A percentile compares a stretch with the other conserved stretches of the same genome.
phyloP scores from a whole-genome alignment of 2,888 invertebrate genomes.

The Melitaea athalia region DNA sequence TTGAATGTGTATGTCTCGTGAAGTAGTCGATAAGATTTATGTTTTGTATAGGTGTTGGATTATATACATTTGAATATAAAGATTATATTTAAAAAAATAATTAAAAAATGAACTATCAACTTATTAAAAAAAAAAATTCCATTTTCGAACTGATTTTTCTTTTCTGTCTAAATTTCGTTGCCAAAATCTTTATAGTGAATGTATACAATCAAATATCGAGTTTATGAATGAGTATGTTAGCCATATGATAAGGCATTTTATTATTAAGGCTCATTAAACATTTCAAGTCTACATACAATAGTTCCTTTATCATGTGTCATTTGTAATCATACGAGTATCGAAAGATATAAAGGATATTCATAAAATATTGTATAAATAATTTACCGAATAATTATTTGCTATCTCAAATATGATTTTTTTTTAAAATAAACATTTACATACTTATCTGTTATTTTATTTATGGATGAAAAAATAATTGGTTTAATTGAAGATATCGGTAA shows the following conservation, averaged over 20 bases:
- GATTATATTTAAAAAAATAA: conserved; percentile 9
- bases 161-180: conserved; percentile 6
- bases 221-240: conserved; percentile 62
- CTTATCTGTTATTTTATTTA: conserved; percentile 31
- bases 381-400: conserved; percentile 78
- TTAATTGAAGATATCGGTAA: not conserved
- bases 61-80: conserved; percentile 9
- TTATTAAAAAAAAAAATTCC: too few relatives aligned
- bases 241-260: conserved; percentile 69
- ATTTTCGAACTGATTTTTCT: too few relatives aligned
- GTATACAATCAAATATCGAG: conserved; percentile 43
- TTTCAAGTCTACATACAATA: conserved; percentile 79
- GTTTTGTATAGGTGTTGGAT: conserved; percentile 8
- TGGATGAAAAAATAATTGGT: not conserved
- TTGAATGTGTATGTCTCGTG: conserved; percentile 19
- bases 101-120: too few relatives aligned
- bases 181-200: conserved; percentile 29
- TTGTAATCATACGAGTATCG: conserved; percentile 73
- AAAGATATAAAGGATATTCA: conserved; percentile 69
- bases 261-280: conserved; percentile 64
- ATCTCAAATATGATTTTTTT: conserved; percentile 80
- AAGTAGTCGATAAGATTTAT: conserved; percentile 18
- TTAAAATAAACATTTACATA: conserved; percentile 80
- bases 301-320: conserved; percentile 83
- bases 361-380: conserved; percentile 74